Base-by-base conservation (phyloP, 2,888 invertebrate genomes). In the Chloromyia formosa region DNA sequence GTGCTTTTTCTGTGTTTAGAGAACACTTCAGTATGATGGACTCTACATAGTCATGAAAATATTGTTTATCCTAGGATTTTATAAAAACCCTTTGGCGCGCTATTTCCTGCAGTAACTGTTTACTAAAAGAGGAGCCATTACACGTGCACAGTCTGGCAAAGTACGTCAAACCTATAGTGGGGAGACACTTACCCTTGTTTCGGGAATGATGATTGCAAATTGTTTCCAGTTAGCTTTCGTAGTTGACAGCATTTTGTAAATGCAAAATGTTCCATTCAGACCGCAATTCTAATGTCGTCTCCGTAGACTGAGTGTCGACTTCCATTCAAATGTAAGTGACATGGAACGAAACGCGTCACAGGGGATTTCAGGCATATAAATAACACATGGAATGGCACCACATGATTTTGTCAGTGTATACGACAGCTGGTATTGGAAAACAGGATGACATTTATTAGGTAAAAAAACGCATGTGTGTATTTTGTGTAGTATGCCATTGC, bases 221-320 rank as follows among this genome's bases (percentile, higher is more conserved):
- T 35, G 62, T 62, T 62, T 62, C 23, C 62, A n/a, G 16, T 40
- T 18, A 40, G 40, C 62, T 62, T 62, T 62, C 40, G 62, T 62
- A 40, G n/a, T 35, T 62, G 62, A 62, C 62, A 62, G 62, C 40
- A 10, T 40, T 62, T 62, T n/a, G n/a, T 35, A 27, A 40, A 27
- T 49, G 49, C 10, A n/a, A 27, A 62, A 40, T 42, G n/a, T n/a
- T 40, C 49, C 14, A 62, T 27, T 27, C 60, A 10, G 2, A 23
- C 60, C 58, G 27, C 12, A 23, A 20, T 27, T 27, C 14, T 60
- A 4, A 27, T 20, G 60, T 60, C 27, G 10, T 10, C 58, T 18
- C 27, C 18, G 20, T 20, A 58, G 58, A 58, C 20, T 58, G 27
- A 35, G 27, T 60, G 60, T 23, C 12, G 56, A 14, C 56, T 18